These are phyloP conservation scores for Chloroclystis v-ata DNA, from an alignment of 2,888 invertebrate genomes.

Conservation along the genomic window DNA sequence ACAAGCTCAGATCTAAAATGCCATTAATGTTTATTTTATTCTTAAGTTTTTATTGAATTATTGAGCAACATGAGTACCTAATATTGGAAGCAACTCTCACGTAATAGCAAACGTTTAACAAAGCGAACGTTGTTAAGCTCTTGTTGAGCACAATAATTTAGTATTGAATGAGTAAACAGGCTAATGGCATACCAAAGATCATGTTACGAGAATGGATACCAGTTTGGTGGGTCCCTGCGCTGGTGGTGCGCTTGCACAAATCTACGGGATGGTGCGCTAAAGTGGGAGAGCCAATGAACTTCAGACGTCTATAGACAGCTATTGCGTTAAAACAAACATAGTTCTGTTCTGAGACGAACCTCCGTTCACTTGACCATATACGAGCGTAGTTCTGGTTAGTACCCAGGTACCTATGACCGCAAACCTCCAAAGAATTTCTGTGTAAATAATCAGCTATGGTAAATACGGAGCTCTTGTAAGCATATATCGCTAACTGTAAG, in stretches of 20 bases:
- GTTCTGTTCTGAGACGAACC: slow-evolving; percentile 70
- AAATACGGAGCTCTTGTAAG: slow-evolving; percentile 69
- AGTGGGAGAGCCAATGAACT: slow-evolving; percentile 75
- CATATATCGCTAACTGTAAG: slow-evolving; percentile 52
- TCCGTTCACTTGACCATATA: slow-evolving; percentile 69
- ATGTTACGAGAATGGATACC: slow-evolving; percentile 62
- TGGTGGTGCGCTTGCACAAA: slow-evolving; percentile 65
- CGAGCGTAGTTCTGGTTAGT: slow-evolving; percentile 34
- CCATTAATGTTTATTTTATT: no score
- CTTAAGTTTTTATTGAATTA: neutral
- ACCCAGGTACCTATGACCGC: slow-evolving; percentile 48
- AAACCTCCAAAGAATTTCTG: slow-evolving; percentile 69
- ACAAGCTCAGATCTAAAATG: no score
- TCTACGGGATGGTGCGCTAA: slow-evolving; percentile 72
- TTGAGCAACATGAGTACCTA: slow-evolving; percentile 2
- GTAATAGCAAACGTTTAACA: slow-evolving; percentile 40
- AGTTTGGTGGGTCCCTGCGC: slow-evolving; percentile 60
- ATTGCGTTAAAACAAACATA: slow-evolving; percentile 77
- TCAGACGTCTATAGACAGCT: slow-evolving; percentile 74
- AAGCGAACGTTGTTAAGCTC: slow-evolving; percentile 46
- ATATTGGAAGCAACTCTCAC: slow-evolving; percentile 38
- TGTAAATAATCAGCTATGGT: slow-evolving; percentile 65
- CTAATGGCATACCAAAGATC: slow-evolving; percentile 69
- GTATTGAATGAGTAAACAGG: slow-evolving; percentile 70
- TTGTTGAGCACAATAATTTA: slow-evolving; percentile 60